Base-by-base conservation (phyloP, 2,888 invertebrate genomes). In the Aphodius granarius region DNA sequence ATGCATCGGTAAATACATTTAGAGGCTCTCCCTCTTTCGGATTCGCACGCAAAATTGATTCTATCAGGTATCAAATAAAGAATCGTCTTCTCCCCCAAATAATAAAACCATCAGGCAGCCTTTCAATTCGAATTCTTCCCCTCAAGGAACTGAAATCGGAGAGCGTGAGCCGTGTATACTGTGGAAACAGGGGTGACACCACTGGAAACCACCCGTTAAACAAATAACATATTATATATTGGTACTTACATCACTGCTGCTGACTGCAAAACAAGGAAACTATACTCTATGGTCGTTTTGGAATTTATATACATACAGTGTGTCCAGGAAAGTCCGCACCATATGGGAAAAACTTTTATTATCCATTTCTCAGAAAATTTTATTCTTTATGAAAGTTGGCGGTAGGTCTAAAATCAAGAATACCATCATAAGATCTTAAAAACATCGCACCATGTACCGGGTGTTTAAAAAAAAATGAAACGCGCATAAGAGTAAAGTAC, bases 41-140 rank as follows among this genome's bases (percentile, higher is more conserved):
- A 13, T 68, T 20, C 22, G 68, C 20, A 68, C 22, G 68, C 68
- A 6, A 19, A 68, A 68, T 68, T 68, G 68, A 68, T 21, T 68
- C 68, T 22, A 68, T 68, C 68, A 68, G 22, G 22, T 22, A 68
- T 68, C 68, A 68, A 68, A 68, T 68, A 68, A 68, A 68, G 68
- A 68, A 68, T 21, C 43, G 43, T 43, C 43, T 43, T 43, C 68
- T 68, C 68, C 68, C 68, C 68, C 22, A 20, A 22, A 22, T 68
- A 68, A 66, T 66, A 66, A 43, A 43, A 43, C 1, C 43, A 68
- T 68, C 68, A 68, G 20, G 22, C 20, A 68, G 22, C 68, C 68
- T 21, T 68, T 68, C 68, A 20, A 68, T 21, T 20, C 68, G 68
- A 20, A 21, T 68, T 68, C 22, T 22, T 22, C 68, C 68, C 68